Evolutionary conservation across 2,888 invertebrate genomes (phyloP).

Genomic region (Adelognathus sp.): DNA sequence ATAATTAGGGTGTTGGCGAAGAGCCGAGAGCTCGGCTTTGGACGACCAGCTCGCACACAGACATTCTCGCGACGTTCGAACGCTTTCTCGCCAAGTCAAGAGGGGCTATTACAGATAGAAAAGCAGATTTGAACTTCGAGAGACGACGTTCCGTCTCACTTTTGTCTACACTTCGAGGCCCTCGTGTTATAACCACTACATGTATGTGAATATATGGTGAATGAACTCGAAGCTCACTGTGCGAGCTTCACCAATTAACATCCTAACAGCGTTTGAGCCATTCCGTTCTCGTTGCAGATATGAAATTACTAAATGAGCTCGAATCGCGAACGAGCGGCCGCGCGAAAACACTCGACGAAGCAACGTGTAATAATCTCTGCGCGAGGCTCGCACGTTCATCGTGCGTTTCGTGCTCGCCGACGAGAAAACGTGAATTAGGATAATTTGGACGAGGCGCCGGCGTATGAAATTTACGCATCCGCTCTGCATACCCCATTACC

Average conservation of each 20-base stretch:
- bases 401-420: constrained; percentile 4
- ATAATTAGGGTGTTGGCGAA: constrained; percentile 79
- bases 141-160: constrained; percentile 18
- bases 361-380: constrained; percentile 25
- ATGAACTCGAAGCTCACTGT: constrained; percentile 26
- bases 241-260: constrained; percentile 45
- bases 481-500: neutral
- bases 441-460: constrained; percentile 18
- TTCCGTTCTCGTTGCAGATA: constrained; percentile 37
- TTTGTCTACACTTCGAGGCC: neutral
- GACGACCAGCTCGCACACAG: constrained; percentile 43
- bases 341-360: neutral
- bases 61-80: neutral
- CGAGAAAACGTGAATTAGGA: constrained; percentile 10
- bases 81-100: constrained; percentile 15
- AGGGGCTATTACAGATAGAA: neutral
- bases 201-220: constrained; percentile 6
- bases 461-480: constrained; percentile 13
- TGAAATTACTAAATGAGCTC: constrained; percentile 34
- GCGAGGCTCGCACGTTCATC: neutral
- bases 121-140: constrained; percentile 46
- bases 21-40: constrained; percentile 70
- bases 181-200: neutral
- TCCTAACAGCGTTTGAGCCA: constrained; percentile 20
- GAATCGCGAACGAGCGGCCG: neutral